Conservation (phyloP, 2,888 invertebrate genomes). For the Euspilapteryx auroguttella region DNA sequence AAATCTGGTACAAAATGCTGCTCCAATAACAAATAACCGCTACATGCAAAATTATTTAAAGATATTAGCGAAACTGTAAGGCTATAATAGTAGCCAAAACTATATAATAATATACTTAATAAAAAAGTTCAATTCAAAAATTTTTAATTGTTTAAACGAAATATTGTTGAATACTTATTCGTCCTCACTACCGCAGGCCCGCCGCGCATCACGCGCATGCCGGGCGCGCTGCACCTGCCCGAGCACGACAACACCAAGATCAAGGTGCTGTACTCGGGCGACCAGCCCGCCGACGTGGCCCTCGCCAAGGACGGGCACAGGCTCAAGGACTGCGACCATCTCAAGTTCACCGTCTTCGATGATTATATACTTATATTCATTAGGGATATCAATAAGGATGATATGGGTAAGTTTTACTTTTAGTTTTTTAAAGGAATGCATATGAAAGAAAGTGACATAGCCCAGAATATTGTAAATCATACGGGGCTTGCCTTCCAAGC, state of each 20-base stretch:
- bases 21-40: too few species aligned
- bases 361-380: constrained; percentile 96
- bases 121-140: too few species aligned
- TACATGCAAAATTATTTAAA: too few species aligned
- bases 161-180: too few species aligned
- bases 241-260: constrained; percentile 97
- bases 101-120: too few species aligned
- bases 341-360: constrained; percentile 92
- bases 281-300: constrained; percentile 90
- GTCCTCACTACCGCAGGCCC: too few species aligned
- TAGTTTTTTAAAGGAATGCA: background rate
- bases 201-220: constrained; percentile 89
- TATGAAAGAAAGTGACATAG: background rate
- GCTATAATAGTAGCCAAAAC: too few species aligned
- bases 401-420: constrained; percentile 67
- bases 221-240: constrained; percentile 85
- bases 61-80: too few species aligned
- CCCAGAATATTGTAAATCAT: too few species aligned
- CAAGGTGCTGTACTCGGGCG: constrained; percentile 95
- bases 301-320: constrained; percentile 82
- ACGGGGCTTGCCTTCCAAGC: too few species aligned
- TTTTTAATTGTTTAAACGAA: too few species aligned
- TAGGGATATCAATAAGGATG: constrained; percentile 86
- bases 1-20: too few species aligned
- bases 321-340: constrained; percentile 71